Evolutionary conservation across 2,113 vertebrate species (phyloP), one percentile per base, ranked within the genome.

Genomic region (Ictalurus punctatus): DNA sequence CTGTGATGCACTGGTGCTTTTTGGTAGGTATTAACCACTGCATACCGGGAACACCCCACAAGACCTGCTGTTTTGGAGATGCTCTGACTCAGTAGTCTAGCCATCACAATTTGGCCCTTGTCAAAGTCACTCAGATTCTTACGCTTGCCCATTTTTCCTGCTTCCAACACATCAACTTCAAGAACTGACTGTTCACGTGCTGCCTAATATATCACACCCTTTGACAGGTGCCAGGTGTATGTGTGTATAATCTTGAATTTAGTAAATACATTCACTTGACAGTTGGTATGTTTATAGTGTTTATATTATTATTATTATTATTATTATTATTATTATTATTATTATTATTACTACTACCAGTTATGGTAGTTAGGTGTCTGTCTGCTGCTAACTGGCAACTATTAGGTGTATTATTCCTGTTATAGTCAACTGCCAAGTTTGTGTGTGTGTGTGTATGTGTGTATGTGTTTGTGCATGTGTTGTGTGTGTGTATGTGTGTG

Each of bases 401-500:
- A 48, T 19, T 76, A 44, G 40, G 40, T 48, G 54, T 67, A 63
- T 56, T 65, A 87, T 83, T 83, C 54, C 80, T 73, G 23, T 58
- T 14, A 69, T 37, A 83, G 80, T 48, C 23, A 73, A 25, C 54
- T 69, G 63, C n/a, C 27, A 52, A 37, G 25, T 27, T 67, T 1
- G 0, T 79, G 63, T 83, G 54, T 81, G 84, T 83, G 30, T 73
- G 37, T 67, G 58, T 84, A 27, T 71, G 34, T 54, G 82, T 63
- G 56, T 54, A 69, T 48, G 63, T 44, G 69, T 73, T 37, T 71
- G 56, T 88, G 76, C 82, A 21, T 84, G 79, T 67, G 74, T 48
- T 48, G 48, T 48, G 48, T 48, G 30, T 65, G 63, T 74, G 56
- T 84, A 67, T 89, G 65, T 78, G 63, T 83, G 52, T 81, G 84